Percentiles rank a stretch among this genome's conserved stretches.
Conservation (phyloP, 2,888 invertebrate species). For the Synergus japonicus region DNA sequence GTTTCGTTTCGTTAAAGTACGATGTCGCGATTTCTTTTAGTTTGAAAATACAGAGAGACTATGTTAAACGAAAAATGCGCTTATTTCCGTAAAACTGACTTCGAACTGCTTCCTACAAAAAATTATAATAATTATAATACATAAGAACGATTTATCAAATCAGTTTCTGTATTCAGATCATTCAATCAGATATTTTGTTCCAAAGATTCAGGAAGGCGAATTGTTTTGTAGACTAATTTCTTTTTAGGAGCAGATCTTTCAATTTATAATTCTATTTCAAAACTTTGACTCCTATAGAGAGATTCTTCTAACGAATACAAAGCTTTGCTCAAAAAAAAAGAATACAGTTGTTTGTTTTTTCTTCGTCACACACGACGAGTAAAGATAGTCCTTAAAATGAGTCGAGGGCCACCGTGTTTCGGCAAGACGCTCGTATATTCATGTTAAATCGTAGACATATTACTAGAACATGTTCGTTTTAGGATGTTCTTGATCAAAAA, state of each 20-base stretch:
- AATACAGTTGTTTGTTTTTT: constrained; percentile 18
- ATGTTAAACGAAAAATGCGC: constrained; percentile 31
- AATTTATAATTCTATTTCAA: neutral
- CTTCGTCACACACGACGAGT: constrained; percentile 23
- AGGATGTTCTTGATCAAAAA: constrained; percentile 71
- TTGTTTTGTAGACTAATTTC: neutral
- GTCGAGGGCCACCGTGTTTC: constrained; percentile 60
- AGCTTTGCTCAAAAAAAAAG: constrained; percentile 13
- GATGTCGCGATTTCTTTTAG: constrained; percentile 47
- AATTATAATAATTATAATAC: neutral
- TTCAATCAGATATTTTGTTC: neutral
- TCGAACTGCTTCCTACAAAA: constrained; percentile 33
- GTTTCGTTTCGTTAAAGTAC: constrained; percentile 41
- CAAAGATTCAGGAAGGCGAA: neutral
- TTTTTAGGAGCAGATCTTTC: neutral
- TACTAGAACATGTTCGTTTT: constrained; percentile 72
- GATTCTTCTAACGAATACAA: neutral
- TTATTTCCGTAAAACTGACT: constrained; percentile 36
- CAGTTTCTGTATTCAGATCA: neutral
- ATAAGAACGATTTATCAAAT: neutral
- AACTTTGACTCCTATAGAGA: neutral
- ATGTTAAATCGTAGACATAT: constrained; percentile 71
- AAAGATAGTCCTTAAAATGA: constrained; percentile 42
- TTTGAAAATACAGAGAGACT: constrained; percentile 10
- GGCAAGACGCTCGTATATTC: constrained; percentile 67